Conservation (phyloP, 2,888 invertebrate genomes). For the Ditula angustiorana region DNA sequence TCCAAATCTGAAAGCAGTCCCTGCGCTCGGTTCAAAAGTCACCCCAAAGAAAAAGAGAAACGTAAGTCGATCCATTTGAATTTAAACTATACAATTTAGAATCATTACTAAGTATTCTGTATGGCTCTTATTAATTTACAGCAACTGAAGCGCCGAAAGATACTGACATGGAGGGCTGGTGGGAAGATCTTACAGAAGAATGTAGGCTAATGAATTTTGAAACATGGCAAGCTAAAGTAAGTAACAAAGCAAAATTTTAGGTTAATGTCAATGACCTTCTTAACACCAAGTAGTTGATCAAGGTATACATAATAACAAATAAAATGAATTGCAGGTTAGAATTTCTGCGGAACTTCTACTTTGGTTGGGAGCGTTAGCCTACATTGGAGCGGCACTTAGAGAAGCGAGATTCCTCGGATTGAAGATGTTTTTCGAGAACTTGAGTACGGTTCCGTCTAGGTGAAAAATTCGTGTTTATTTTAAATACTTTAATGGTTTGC, state of each 20-base stretch:
- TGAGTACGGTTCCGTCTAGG: conserved; percentile 88
- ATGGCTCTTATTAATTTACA: conserved; percentile 44
- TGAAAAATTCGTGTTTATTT: conserved; percentile 40
- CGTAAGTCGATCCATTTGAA: conserved; percentile 48
- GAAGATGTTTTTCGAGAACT: conserved; percentile 97
- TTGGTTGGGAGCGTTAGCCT: conserved; percentile 93
- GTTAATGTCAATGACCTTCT: too few species aligned
- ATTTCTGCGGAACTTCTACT: conserved; percentile 92
- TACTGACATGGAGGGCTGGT: conserved; percentile 88
- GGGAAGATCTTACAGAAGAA: conserved; percentile 89
- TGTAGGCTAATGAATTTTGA: conserved; percentile 89
- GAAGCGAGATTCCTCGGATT: conserved; percentile 96
- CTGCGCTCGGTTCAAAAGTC: conserved; percentile 76
- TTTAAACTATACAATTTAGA: background rate
- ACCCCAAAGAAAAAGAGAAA: conserved; percentile 75
- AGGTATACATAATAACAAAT: too few species aligned
- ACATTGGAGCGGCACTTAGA: conserved; percentile 92
- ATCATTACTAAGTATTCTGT: background rate
- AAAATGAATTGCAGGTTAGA: conserved; percentile 82
- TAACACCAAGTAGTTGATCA: too few species aligned
- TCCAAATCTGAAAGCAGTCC: conserved; percentile 61
- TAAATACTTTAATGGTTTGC: background rate
- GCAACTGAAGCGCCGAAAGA: conserved; percentile 65
- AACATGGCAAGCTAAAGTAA: conserved; percentile 83
- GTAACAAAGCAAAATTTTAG: conserved; percentile 1